Evolutionary conservation across 2,797 vertebrate genomes (phyloP).

Genomic region (Pangasius mekongensis): DNA sequence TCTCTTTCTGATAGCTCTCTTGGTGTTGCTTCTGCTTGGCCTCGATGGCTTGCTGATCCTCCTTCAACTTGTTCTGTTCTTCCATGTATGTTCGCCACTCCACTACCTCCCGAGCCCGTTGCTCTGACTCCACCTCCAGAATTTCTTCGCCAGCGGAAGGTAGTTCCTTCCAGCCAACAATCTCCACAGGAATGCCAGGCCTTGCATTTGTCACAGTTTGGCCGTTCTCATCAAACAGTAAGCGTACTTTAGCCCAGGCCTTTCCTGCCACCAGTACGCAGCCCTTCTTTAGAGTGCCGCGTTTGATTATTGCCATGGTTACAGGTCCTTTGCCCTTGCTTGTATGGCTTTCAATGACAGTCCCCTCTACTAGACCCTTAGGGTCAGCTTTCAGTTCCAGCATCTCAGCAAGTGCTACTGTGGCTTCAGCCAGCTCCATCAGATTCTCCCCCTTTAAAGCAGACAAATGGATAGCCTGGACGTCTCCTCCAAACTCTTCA

Average conservation of each 20-base stretch:
- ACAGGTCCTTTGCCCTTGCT: constrained; percentile 90
- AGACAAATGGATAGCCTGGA: constrained; percentile 89
- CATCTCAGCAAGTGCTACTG: constrained; percentile 87
- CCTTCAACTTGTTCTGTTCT: constrained; percentile 77
- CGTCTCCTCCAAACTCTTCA: constrained; percentile 91
- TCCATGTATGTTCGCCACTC: constrained; percentile 83
- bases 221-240: constrained; percentile 89
- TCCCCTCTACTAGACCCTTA: constrained; percentile 82
- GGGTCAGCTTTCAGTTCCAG: constrained; percentile 88
- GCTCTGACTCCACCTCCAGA: constrained; percentile 93
- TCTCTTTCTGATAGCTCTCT: constrained; percentile 74
- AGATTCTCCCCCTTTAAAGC: constrained; percentile 91
- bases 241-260: constrained; percentile 91
- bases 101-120: constrained; percentile 87
- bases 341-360: constrained; percentile 86
- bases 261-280: constrained; percentile 87
- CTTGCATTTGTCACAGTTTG: constrained; percentile 71
- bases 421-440: constrained; percentile 87
- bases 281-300: constrained; percentile 85
- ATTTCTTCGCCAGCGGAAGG: constrained; percentile 90
- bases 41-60: constrained; percentile 78
- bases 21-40: constrained; percentile 81
- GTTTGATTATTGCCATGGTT: constrained; percentile 88
- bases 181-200: constrained; percentile 85
- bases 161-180: constrained; percentile 91